Percentiles rank a stretch among this genome's conserved stretches.
Conservation (phyloP, 1,140 invertebrate genomes). For the Spodoptera litura region DNA sequence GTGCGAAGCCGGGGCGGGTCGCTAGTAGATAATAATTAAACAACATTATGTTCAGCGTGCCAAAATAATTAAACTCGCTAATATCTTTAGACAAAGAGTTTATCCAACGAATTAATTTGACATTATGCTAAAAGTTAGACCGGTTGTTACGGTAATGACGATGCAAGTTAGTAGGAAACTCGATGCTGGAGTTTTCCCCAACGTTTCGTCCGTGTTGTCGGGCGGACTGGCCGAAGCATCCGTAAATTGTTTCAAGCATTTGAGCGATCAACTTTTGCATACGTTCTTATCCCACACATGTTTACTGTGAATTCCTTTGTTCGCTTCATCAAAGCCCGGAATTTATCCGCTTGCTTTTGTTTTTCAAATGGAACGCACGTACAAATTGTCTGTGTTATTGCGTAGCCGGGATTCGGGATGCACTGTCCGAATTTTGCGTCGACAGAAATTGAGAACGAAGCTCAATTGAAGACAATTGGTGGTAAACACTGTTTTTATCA, state of each 20-base stretch:
- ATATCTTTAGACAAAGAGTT: constrained; percentile 33
- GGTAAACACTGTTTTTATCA: constrained; percentile 11
- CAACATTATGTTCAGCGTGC: constrained; percentile 15
- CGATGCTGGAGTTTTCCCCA: constrained; percentile 34
- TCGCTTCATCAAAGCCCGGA: constrained; percentile 9
- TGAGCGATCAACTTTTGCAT: constrained; percentile 34
- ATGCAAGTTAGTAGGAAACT: constrained; percentile 36
- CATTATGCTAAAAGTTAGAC: constrained; percentile 37
- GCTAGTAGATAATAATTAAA: constrained; percentile 10
- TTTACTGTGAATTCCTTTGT: constrained; percentile 16
- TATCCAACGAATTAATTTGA: constrained; percentile 38
- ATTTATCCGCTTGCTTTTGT: neutral
- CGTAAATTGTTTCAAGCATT: constrained; percentile 35
- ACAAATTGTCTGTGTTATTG: neutral
- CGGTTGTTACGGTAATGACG: constrained; percentile 31
- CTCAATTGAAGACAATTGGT: constrained; percentile 28
- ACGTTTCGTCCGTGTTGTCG: constrained; percentile 21
- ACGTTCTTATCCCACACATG: constrained; percentile 22
- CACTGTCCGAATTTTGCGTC: neutral
- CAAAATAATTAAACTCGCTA: constrained; percentile 32
- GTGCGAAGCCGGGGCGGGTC: too few relatives aligned
- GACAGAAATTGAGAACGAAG: constrained; percentile 10
- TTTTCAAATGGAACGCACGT: neutral
- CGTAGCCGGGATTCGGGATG: neutral
- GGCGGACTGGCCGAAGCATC: neutral